Evolutionary conservation across 2,888 invertebrate genomes (phyloP).

Genomic region (Tuta absoluta): DNA sequence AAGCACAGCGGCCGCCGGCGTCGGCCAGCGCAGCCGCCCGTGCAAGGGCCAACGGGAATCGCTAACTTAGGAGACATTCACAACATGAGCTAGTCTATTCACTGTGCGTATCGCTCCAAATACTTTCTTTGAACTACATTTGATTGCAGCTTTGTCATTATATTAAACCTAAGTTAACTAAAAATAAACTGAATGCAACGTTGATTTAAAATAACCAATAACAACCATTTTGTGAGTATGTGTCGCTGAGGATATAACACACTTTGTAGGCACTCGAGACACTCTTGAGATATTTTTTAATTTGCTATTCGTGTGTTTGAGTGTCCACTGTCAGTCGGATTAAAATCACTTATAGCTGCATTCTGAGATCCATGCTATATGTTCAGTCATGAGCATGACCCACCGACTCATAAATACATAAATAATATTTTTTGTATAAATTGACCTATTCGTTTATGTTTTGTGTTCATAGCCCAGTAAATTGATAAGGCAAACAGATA

Average conservation of each 20-base stretch:
- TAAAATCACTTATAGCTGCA: conserved; percentile 70
- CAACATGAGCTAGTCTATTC: conserved; percentile 62
- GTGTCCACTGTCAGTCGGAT: conserved; percentile 50
- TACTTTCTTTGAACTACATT: conserved; percentile 75
- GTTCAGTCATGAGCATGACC: conserved; percentile 66
- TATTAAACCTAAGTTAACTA: conserved; percentile 61
- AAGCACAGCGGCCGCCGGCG: background rate
- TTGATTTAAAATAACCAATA: conserved; percentile 72
- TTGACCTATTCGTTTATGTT: conserved; percentile 59
- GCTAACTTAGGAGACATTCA: conserved; percentile 56
- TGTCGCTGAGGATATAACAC: conserved; percentile 74
- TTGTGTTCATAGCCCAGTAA: conserved; percentile 74
- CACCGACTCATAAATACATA: conserved; percentile 73
- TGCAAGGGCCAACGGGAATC: conserved; percentile 46
- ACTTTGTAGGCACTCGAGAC: conserved; percentile 53
- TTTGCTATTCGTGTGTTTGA: conserved; percentile 32
- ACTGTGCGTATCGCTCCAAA: conserved; percentile 77
- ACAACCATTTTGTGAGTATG: conserved; percentile 74
- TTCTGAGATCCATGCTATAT: conserved; percentile 80
- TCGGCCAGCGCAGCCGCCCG: conserved; percentile 32
- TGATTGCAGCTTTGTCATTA: conserved; percentile 72
- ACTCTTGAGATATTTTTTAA: conserved; percentile 42
- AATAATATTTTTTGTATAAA: conserved; percentile 63
- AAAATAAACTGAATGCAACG: conserved; percentile 78
- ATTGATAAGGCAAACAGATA: conserved; percentile 52